These are phyloP conservation scores for Turritopsis rubra DNA, from an alignment of 30 jellyfish, hydroid and myxozoan species.

Conservation along the genomic window DNA sequence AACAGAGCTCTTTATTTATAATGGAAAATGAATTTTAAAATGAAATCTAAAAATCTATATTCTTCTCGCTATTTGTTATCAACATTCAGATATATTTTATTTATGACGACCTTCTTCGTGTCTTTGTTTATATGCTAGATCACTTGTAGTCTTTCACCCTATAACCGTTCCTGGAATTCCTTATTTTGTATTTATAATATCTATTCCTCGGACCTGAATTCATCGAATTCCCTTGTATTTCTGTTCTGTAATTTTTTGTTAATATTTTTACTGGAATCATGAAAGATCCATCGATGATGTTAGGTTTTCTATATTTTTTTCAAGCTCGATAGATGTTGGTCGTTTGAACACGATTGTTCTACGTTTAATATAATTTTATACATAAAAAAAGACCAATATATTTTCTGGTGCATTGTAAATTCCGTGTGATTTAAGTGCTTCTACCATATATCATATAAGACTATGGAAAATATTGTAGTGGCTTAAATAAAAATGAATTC, in stretches of 20 bases:
- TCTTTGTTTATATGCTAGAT: background rate
- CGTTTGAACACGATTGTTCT: background rate
- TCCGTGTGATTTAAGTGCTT: background rate
- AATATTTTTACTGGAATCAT: background rate
- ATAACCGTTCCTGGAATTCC: background rate
- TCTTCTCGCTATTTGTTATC: slow-evolving; percentile 1
- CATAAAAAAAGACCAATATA: background rate
- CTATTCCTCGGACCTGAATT: background rate
- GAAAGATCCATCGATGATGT: background rate
- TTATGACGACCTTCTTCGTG: background rate
- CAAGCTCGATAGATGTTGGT: background rate
- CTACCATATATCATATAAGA: background rate
- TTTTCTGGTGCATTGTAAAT: background rate
- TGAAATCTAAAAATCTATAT: background rate
- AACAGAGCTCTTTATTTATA: background rate
- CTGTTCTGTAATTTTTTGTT: too few relatives aligned
- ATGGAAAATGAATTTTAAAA: background rate
- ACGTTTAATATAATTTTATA: background rate
- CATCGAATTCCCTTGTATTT: too few relatives aligned
- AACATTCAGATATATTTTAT: background rate
- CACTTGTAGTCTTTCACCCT: background rate
- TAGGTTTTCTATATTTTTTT: background rate
- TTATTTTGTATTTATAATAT: too few relatives aligned
- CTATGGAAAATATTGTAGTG: background rate
- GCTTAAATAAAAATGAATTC: background rate